Base-by-base conservation (phyloP, 2,113 vertebrate genomes). In the Embiotoca jacksoni region DNA sequence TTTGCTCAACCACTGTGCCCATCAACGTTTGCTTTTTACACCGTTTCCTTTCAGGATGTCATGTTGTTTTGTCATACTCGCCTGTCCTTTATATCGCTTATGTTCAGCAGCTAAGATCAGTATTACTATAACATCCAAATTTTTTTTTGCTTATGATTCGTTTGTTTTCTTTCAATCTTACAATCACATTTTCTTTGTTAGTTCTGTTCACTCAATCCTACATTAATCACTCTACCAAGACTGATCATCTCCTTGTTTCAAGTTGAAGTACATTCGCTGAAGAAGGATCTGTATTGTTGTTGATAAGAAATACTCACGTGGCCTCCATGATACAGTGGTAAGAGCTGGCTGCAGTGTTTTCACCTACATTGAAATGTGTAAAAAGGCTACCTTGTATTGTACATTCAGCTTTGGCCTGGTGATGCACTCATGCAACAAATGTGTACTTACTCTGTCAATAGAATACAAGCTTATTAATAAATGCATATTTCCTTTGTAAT, bases 191-290 rank as follows among this genome's bases (percentile, higher is more conserved):
- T 9, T 57, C 1, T 52, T 54, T 53, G 8, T 76, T 69, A 7
- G 11, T 66, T 81, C 2, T 50, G 37, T 73, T 80, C 0, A 70
- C 15, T 47, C 15, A 33, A 16, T 6, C 64, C 46, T 32, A 76
- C 32, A 52, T 77, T 53, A 62, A 75, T 69, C 4, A 5, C 61
- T 41, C 32, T n/a, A 60, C 6, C 5, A 14, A 55, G 33, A 32
- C 60, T 63, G 56, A 83, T 78, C 11, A 53, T 53, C 47, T 66
- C n/a, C 5, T 65, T 84, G 75, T 84, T 88, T 93, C 84, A 89
- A 84, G 90, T 89, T 91, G 78, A 91, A 88, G 88, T 89, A 60
- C 23, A 50, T 56, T 33, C 66, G 86, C 72, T 72, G 65, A 82
- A 64, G 57, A 73, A 58, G 41, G 61, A 56, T 91, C 81, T 68